phyloP scores from a whole-genome alignment of 2,888 invertebrate species.

The Salpingus planirostris region DNA sequence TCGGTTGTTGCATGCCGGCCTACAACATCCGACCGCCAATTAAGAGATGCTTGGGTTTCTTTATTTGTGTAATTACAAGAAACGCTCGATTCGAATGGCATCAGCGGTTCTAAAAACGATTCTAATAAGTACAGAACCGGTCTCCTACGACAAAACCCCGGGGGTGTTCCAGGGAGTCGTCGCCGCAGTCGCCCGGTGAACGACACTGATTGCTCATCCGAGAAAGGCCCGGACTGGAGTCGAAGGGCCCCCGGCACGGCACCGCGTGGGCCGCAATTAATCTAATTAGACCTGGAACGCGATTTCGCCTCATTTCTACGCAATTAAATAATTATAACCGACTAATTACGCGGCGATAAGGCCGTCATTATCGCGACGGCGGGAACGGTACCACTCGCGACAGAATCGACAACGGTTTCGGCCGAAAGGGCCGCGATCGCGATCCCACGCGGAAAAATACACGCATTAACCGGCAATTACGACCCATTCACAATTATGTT shows the following conservation, averaged over 20 bases:
- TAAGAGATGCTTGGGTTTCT: constrained; percentile 20
- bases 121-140: constrained; percentile 22
- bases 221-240: constrained; percentile 10
- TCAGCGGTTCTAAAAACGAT: constrained; percentile 13
- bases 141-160: constrained; percentile 18
- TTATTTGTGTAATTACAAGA: constrained; percentile 24
- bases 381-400: no score
- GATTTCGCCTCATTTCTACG: constrained; percentile 15
- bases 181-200: constrained; percentile 19
- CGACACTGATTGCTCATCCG: constrained; percentile 23
- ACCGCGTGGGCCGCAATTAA: no score
- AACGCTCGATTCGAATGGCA: constrained; percentile 18
- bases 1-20: constrained; percentile 17
- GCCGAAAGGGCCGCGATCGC: no score
- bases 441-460: no score
- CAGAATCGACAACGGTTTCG: no score
- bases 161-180: constrained; percentile 18
- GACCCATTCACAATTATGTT: no score
- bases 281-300: constrained; percentile 15
- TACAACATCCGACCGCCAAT: constrained; percentile 20
- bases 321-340: constrained; percentile 15
- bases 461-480: no score
- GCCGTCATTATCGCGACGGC: no score
- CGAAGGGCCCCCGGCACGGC: constrained; percentile 9
- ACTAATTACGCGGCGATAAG: constrained; percentile 17